These are phyloP conservation scores for Lochmaea crataegi DNA, from an alignment of 2,888 invertebrate genomes.

Conservation along the genomic window DNA sequence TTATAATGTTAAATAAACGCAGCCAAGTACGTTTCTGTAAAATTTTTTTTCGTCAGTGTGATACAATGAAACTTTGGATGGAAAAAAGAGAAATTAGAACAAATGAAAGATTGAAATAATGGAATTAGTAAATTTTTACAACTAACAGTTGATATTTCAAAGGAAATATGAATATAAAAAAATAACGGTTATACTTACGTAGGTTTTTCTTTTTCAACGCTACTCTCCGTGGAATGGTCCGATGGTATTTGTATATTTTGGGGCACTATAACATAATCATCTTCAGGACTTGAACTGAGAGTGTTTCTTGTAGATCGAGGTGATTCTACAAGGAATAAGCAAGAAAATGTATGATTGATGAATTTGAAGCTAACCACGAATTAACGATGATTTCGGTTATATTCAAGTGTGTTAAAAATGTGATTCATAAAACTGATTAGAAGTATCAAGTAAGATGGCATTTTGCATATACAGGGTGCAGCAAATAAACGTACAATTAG, in stretches of 20 bases:
- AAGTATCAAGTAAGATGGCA: neutral
- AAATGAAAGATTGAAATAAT: too few relatives aligned
- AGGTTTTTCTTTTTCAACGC: conserved; percentile 49
- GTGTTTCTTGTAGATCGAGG: conserved; percentile 61
- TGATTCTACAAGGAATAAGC: conserved; percentile 59
- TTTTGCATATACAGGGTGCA: too few relatives aligned
- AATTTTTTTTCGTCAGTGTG: too few relatives aligned
- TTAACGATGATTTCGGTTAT: conserved; percentile 3
- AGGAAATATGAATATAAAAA: too few relatives aligned
- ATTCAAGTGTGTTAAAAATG: neutral
- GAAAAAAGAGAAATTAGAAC: too few relatives aligned
- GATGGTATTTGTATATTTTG: conserved; percentile 70
- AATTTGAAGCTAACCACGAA: conserved; percentile 30
- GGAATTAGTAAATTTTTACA: neutral
- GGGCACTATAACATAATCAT: conserved; percentile 87
- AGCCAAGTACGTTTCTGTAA: too few relatives aligned
- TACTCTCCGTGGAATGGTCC: conserved; percentile 69
- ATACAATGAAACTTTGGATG: too few relatives aligned
- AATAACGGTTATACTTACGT: conserved; percentile 38
- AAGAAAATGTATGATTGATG: conserved; percentile 41
- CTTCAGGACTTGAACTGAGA: conserved; percentile 76
- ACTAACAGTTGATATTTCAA: neutral
- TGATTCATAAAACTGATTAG: neutral
- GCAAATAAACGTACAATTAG: too few relatives aligned
- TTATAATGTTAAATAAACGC: too few relatives aligned